Conservation (phyloP, 1,140 invertebrate genomes). For the Phenacoccus solenopsis region DNA sequence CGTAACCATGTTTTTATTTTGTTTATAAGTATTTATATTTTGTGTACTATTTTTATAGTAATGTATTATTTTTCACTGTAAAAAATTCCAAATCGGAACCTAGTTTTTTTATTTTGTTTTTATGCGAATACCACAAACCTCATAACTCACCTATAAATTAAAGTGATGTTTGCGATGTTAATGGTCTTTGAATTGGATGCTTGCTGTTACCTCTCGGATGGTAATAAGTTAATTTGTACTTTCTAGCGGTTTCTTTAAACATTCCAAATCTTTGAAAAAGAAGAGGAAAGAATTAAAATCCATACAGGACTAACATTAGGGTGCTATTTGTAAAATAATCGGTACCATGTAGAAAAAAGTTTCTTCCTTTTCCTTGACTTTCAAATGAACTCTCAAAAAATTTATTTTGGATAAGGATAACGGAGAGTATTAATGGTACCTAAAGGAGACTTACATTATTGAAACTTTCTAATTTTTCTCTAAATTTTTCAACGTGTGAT, state of each 20-base stretch:
- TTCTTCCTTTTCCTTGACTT: not conserved
- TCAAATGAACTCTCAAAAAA: not conserved
- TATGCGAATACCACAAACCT: too few species aligned
- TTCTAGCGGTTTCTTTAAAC: not conserved
- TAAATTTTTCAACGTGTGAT: too few species aligned
- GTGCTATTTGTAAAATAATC: too few species aligned
- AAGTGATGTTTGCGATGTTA: not conserved
- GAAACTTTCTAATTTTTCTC: too few species aligned
- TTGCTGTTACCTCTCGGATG: not conserved
- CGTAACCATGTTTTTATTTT: not conserved
- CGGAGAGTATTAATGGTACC: not conserved
- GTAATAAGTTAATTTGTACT: slow-evolving; percentile 5
- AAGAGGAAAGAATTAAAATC: not conserved
- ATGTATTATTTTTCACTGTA: too few species aligned
- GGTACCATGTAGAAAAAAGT: not conserved
- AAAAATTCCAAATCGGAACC: too few species aligned
- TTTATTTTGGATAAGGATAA: not conserved
- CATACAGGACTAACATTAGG: too few species aligned
- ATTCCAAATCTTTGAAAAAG: not conserved
- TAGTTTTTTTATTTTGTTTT: not conserved
- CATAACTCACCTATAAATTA: too few species aligned
- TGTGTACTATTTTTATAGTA: too few species aligned
- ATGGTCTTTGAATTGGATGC: not conserved
- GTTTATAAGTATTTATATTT: too few species aligned
- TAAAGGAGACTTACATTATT: not conserved